Percentiles rank a stretch among this genome's conserved stretches.
Evolutionary conservation across 1,140 invertebrate species (phyloP).

Genomic region (Listronotus oregonensis): DNA sequence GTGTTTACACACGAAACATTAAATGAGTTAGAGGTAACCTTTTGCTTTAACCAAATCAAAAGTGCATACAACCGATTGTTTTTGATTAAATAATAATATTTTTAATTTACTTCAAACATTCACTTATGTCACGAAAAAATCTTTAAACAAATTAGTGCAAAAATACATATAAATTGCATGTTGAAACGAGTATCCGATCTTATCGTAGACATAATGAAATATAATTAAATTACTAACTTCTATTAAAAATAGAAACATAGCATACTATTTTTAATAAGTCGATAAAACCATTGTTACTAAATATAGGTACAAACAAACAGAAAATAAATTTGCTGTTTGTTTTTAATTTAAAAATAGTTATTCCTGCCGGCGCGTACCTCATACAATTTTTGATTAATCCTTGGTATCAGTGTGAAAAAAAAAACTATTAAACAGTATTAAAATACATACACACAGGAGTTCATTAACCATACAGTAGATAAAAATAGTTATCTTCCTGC

Average conservation of each 20-base stretch:
- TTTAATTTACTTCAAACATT: too few relatives aligned
- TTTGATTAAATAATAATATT: too few relatives aligned
- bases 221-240: slow-evolving; percentile 37
- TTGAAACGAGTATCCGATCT: slow-evolving; percentile 14
- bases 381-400: slow-evolving; percentile 1
- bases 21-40: too few relatives aligned
- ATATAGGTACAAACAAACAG: slow-evolving; percentile 49
- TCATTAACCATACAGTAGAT: slow-evolving; percentile 23
- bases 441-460: slow-evolving; percentile 9
- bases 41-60: too few relatives aligned
- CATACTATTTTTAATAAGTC: slow-evolving; percentile 53
- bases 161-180: slow-evolving; percentile 2
- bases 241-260: slow-evolving; percentile 36
- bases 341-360: slow-evolving; percentile 43
- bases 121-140: background rate
- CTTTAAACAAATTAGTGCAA: background rate
- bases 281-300: slow-evolving; percentile 50
- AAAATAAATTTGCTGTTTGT: slow-evolving; percentile 43
- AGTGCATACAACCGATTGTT: too few relatives aligned
- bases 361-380: background rate
- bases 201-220: slow-evolving; percentile 25
- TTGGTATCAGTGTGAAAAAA: background rate
- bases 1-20: too few relatives aligned
- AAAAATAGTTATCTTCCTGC: slow-evolving; percentile 12
- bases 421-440: slow-evolving; percentile 1